A percentile compares a stretch with the other conserved stretches of the same genome.
Evolutionary conservation across 2,113 vertebrate species (phyloP).

Genomic region (Charadrius vociferus): DNA sequence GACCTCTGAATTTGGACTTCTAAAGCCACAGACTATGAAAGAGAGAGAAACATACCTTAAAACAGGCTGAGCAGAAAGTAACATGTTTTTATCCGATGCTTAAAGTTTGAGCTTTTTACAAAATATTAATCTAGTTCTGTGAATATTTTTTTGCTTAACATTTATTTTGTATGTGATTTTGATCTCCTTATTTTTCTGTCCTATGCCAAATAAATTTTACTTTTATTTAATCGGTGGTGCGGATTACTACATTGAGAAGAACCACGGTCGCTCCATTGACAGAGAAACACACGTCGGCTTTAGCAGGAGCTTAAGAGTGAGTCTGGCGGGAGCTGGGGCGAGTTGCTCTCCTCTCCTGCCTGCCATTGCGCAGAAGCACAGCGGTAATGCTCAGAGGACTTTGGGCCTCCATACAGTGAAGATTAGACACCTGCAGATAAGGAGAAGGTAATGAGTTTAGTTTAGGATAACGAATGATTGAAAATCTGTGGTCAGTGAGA

Average conservation of each 20-base stretch:
- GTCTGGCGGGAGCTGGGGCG: neutral
- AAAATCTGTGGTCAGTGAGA: neutral
- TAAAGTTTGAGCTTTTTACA: constrained; percentile 49
- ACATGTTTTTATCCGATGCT: neutral
- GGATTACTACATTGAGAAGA: neutral
- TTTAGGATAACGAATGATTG: neutral
- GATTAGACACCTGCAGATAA: neutral
- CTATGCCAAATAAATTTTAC: constrained; percentile 64
- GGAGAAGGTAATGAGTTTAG: neutral
- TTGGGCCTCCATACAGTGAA: neutral
- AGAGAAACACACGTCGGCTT: neutral
- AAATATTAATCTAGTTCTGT: constrained; percentile 35
- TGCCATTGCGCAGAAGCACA: neutral
- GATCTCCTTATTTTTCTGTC: constrained; percentile 36
- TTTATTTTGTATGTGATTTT: constrained; percentile 49
- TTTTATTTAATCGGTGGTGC: constrained; percentile 49
- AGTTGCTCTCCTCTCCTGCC: neutral
- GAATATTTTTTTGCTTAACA: constrained; percentile 37
- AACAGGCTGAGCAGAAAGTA: constrained; percentile 6
- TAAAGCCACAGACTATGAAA: neutral
- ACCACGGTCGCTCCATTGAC: neutral
- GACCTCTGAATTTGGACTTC: neutral
- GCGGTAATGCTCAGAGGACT: neutral
- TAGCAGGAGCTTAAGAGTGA: neutral
- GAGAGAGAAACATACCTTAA: neutral